phyloP scores from a whole-genome alignment of 2,113 vertebrate genomes.

The Phyllopteryx taeniolatus region DNA sequence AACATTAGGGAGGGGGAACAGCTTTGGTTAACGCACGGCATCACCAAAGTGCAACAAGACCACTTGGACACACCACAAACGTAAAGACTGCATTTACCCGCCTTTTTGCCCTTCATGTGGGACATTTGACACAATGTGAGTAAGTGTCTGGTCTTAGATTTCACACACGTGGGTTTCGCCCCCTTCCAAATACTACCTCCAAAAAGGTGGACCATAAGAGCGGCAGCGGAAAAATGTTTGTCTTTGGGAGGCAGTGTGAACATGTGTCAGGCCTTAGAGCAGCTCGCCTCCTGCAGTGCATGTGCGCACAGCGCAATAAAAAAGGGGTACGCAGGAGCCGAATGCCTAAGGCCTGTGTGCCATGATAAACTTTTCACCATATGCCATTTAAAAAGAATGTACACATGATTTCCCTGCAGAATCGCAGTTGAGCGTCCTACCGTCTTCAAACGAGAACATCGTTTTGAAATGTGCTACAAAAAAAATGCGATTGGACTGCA shows the following conservation, averaged over 20 bases:
- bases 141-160: constrained; percentile 39
- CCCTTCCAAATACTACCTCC: constrained; percentile 37
- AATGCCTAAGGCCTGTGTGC: constrained; percentile 56
- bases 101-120: constrained; percentile 50
- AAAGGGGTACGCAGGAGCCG: constrained; percentile 67
- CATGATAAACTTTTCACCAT: constrained; percentile 52
- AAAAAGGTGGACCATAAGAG: constrained; percentile 54
- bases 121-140: constrained; percentile 33
- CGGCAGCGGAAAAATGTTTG: constrained; percentile 60
- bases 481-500: not conserved
- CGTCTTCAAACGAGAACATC: constrained; percentile 40
- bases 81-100: constrained; percentile 19
- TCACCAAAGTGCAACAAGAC: not conserved
- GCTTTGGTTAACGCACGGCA: constrained; percentile 7
- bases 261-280: constrained; percentile 36
- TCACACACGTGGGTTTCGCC: constrained; percentile 15
- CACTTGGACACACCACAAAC: constrained; percentile 4
- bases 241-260: not conserved
- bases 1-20: not conserved
- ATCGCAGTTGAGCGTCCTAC: constrained; percentile 59
- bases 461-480: constrained; percentile 49
- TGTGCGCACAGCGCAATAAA: constrained; percentile 76
- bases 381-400: constrained; percentile 45
- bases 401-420: constrained; percentile 66
- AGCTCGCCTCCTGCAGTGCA: constrained; percentile 74